Conservation (phyloP, 2,888 invertebrate species). For the Stegophylla sp. region DNA sequence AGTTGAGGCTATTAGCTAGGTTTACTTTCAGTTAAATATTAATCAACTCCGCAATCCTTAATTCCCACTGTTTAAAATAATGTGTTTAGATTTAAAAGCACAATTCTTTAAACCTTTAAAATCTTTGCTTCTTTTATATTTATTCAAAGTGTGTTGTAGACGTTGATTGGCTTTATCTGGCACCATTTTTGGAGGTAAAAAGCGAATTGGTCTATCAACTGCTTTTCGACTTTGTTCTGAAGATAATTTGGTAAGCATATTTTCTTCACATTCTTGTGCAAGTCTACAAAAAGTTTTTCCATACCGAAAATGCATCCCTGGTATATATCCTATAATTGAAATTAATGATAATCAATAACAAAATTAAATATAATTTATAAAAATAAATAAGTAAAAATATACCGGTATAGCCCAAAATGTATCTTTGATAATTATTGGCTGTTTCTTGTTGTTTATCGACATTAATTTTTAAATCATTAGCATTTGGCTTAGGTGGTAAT, state of each 20-base stretch:
- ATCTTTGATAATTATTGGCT: constrained; percentile 66
- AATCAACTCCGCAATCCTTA: too few species aligned
- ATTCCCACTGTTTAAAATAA: too few species aligned
- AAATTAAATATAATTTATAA: background rate
- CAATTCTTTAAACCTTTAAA: constrained; percentile 33
- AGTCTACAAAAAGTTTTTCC: constrained; percentile 67
- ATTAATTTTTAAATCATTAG: constrained; percentile 53
- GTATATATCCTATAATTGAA: constrained; percentile 69
- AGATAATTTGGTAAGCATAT: constrained; percentile 47
- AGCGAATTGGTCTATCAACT: constrained; percentile 50
- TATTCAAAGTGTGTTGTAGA: constrained; percentile 52
- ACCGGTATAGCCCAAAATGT: constrained; percentile 77
- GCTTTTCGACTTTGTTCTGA: constrained; percentile 52
- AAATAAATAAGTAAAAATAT: constrained; percentile 54
- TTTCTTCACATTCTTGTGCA: constrained; percentile 64
- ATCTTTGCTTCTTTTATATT: constrained; percentile 57
- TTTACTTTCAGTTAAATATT: too few species aligned
- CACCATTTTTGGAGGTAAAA: constrained; percentile 53
- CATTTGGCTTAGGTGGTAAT: constrained; percentile 31
- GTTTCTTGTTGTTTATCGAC: constrained; percentile 56
- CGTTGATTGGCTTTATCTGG: constrained; percentile 53
- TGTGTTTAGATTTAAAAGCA: too few species aligned
- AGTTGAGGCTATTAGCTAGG: too few species aligned
- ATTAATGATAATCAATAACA: background rate
- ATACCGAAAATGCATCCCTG: constrained; percentile 73